Conservation (phyloP, 1,140 invertebrate species). For the Lordiphosa collinella region DNA sequence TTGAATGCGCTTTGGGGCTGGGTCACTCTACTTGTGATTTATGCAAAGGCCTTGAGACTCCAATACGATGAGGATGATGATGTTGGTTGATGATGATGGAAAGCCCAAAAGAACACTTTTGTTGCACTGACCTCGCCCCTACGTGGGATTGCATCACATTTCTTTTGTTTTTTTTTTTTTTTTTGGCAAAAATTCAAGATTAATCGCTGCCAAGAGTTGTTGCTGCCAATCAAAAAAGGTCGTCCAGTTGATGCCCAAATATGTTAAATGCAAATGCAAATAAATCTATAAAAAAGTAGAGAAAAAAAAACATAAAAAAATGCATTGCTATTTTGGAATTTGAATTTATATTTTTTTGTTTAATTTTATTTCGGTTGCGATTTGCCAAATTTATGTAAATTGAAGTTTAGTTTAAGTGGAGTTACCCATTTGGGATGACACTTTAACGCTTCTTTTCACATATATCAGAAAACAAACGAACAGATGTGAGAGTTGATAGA, state of each 20-base stretch:
- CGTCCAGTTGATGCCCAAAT: slow-evolving; percentile 68
- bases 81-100: slow-evolving; percentile 42
- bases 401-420: background rate
- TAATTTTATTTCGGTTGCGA: slow-evolving; percentile 24
- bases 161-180: slow-evolving; percentile 17
- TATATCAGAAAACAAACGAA: too few species aligned
- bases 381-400: slow-evolving; percentile 69
- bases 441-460: too few species aligned
- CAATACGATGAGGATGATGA: slow-evolving; percentile 6
- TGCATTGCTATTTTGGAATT: slow-evolving; percentile 57
- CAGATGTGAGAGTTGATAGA: too few species aligned
- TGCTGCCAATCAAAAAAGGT: slow-evolving; percentile 74
- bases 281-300: slow-evolving; percentile 51
- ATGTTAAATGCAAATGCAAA: slow-evolving; percentile 71
- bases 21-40: slow-evolving; percentile 59
- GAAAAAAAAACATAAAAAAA: slow-evolving; percentile 41
- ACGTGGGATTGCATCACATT: slow-evolving; percentile 44
- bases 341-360: background rate
- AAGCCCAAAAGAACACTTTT: slow-evolving; percentile 36
- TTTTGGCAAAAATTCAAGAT: slow-evolving; percentile 34
- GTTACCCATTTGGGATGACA: background rate
- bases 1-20: slow-evolving; percentile 69
- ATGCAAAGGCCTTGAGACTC: slow-evolving; percentile 25
- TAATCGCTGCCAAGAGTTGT: slow-evolving; percentile 62
- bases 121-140: slow-evolving; percentile 23